Conservation (phyloP, 2,888 invertebrate species). For the Acanthosepion pharaonis region DNA sequence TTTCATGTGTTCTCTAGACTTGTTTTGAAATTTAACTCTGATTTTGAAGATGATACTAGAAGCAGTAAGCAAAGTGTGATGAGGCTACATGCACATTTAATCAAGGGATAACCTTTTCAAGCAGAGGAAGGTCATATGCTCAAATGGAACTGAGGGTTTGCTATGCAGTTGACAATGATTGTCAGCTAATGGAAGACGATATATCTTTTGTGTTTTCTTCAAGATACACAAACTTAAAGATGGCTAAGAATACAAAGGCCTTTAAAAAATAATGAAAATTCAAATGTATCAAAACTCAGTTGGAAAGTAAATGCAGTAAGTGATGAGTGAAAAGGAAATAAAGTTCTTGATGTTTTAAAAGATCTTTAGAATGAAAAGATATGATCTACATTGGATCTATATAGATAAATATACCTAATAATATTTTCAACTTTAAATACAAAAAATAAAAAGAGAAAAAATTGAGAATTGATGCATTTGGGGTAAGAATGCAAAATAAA, state of each 20-base stretch:
- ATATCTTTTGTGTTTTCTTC: neutral
- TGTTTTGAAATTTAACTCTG: neutral
- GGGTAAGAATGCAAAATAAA: neutral
- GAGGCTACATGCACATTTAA: neutral
- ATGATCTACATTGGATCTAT: neutral
- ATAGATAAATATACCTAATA: neutral
- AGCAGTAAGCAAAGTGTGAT: neutral
- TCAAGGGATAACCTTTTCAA: neutral
- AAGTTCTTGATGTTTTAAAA: neutral
- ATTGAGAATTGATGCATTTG: neutral
- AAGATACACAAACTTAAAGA: neutral
- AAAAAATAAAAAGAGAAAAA: neutral
- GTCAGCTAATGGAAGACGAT: neutral
- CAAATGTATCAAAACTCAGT: neutral
- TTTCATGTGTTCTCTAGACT: neutral
- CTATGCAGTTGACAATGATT: neutral
- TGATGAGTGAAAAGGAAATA: neutral
- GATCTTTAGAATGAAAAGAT: neutral
- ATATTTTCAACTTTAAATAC: slow-evolving; percentile 33
- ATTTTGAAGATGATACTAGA: neutral
- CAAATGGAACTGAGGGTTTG: neutral
- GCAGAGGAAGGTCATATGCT: neutral
- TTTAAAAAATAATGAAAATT: neutral
- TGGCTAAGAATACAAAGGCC: neutral
- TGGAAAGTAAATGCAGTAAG: neutral